Evolutionary conservation across 1,140 invertebrate species (phyloP).

Genomic region (Luehdorfia chinensis): DNA sequence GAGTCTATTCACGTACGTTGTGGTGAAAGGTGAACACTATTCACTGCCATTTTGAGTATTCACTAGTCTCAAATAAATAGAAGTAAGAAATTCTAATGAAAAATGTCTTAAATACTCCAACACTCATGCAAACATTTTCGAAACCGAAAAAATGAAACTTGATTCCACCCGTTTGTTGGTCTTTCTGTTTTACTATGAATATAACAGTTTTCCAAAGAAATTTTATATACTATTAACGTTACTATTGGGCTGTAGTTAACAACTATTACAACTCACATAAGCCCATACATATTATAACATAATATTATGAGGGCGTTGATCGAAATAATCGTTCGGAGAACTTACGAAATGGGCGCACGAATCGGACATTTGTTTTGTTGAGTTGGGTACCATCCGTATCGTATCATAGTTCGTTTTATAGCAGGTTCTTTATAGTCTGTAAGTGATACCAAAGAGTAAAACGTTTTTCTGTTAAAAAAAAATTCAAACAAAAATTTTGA

Average conservation of each 20-base stretch:
- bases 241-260: conserved; percentile 29
- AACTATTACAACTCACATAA: conserved; percentile 32
- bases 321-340: conserved; percentile 67
- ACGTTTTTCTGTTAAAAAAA: not conserved
- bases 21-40: conserved; percentile 65
- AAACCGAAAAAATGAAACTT: conserved; percentile 64
- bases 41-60: conserved; percentile 58
- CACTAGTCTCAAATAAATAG: conserved; percentile 15
- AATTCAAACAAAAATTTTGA: not conserved
- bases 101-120: conserved; percentile 30
- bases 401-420: conserved; percentile 46
- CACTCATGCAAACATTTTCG: conserved; percentile 54
- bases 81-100: conserved; percentile 16
- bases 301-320: conserved; percentile 51
- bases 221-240: conserved; percentile 31
- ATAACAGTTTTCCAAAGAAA: conserved; percentile 36
- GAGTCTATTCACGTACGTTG: conserved; percentile 48
- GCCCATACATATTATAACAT: conserved; percentile 34
- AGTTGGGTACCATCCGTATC: conserved; percentile 40
- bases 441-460: too few species aligned
- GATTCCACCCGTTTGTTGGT: conserved; percentile 60
- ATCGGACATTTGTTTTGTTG: conserved; percentile 78
- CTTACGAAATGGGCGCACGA: conserved; percentile 76
- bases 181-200: conserved; percentile 42
- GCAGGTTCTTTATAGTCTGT: conserved; percentile 11